Evolutionary conservation across 2,797 vertebrate species (phyloP).

Genomic region (Zenarchopterus dispar): DNA sequence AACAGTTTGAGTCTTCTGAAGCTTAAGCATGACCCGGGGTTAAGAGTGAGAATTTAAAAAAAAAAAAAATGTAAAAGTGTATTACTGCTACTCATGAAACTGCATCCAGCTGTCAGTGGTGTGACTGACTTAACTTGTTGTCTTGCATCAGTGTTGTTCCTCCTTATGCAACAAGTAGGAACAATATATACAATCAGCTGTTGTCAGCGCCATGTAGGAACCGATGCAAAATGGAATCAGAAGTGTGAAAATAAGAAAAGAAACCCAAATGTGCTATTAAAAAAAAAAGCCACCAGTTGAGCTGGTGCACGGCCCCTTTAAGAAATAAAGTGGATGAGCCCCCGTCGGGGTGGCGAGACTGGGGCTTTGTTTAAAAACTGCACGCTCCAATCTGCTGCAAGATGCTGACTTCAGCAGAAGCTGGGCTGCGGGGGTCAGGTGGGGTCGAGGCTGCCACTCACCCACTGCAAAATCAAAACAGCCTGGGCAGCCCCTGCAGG

Average conservation of each 20-base stretch:
- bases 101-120: constrained; percentile 29
- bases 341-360: constrained; percentile 39
- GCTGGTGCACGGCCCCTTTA: constrained; percentile 70
- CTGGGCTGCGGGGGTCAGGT: constrained; percentile 72
- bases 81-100: constrained; percentile 24
- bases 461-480: constrained; percentile 76
- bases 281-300: constrained; percentile 22
- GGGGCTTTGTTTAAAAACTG: constrained; percentile 82
- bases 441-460: constrained; percentile 81
- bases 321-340: constrained; percentile 64
- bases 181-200: background rate
- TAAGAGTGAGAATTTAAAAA: too few species aligned
- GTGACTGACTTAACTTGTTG: constrained; percentile 21
- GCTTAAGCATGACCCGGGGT: too few species aligned
- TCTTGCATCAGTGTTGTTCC: constrained; percentile 22
- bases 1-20: too few species aligned
- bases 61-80: too few species aligned
- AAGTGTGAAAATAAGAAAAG: background rate
- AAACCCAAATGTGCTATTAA: background rate
- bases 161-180: constrained; percentile 23
- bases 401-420: constrained; percentile 86
- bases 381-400: constrained; percentile 78
- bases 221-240: background rate
- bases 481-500: constrained; percentile 54
- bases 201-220: constrained; percentile 1